Conservation (phyloP, 2,113 vertebrate genomes). For the Antechinus stuartii region DNA sequence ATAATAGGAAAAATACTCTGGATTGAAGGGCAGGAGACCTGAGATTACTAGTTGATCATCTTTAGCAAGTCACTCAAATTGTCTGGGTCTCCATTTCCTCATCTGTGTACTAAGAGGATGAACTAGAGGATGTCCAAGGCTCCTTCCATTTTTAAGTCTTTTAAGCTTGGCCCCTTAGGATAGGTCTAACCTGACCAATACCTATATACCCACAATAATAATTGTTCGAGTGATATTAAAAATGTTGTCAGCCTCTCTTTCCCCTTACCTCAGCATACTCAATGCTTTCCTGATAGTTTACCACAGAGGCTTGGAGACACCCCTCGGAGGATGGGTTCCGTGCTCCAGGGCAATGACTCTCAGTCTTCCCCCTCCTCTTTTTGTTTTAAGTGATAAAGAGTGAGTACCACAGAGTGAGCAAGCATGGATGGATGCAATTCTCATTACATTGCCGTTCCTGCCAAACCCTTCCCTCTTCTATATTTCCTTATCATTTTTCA, state of each 20-base stretch:
- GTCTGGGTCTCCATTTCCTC: not conserved
- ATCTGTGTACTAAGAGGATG: not conserved
- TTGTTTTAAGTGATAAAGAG: not conserved
- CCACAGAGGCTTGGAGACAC: not conserved
- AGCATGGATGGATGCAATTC: not conserved
- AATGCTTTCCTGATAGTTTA: not conserved
- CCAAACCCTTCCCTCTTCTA: not conserved
- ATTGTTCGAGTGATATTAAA: not conserved
- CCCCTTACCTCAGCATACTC: not conserved
- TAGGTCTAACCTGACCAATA: not conserved
- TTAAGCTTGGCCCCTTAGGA: not conserved
- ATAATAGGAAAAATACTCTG: not conserved
- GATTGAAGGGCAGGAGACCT: not conserved
- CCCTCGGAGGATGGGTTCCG: not conserved
- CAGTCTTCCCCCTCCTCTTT: not conserved
- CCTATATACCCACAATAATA: not conserved
- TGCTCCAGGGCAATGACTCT: not conserved
- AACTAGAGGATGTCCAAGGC: no score
- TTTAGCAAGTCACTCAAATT: not conserved
- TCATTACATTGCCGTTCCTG: not conserved
- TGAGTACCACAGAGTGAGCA: not conserved
- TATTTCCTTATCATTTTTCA: no score
- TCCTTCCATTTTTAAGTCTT: not conserved
- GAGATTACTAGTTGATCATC: not conserved
- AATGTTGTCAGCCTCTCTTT: not conserved